Base-by-base conservation (phyloP, 2,888 invertebrate genomes). In the Protula sp. region DNA sequence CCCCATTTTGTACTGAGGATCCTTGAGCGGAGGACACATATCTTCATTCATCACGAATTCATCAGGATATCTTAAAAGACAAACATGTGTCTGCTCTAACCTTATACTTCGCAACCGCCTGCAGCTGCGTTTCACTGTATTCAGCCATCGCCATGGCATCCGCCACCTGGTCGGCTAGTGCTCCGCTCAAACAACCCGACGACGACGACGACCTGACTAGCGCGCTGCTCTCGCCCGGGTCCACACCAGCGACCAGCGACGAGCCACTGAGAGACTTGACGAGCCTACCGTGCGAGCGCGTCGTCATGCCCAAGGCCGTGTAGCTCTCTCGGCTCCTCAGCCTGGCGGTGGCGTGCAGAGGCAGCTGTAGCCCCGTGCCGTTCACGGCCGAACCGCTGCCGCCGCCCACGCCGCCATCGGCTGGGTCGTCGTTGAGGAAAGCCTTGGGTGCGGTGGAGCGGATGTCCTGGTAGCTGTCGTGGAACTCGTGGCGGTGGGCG, bases 381-480 rank as follows among this genome's bases (percentile, higher is more conserved):
- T n/a, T n/a, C 26, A 86, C 86, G 74, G 90, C 90, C 57, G 91
- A 76, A 90, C 91, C 91, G 67, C 88, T 87, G 78, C 87, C 88
- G 45, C 91, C 80, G 2, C 91, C 78, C 50, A 71, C 67, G 0
- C 87, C 82, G 47, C 90, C 76, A 22, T 90, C 82, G 9, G 83
- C 80, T 1, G 89, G 73, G 73, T 86, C 82, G 58, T 85, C 86
- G 82, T 90, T 90, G 52, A 86, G 82, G 57, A 86, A 84, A 5
- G 57, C 57, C 2, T 22, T 27, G 2, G 47, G 58, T 14, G 28
- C 19, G 26, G 54, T 50, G 3, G 53, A 30, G 30, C 26, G 5
- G 30, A 50, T 30, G 4, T 55, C 2, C 29, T 54, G 38, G 26
- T 55, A 48, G 24, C 47, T 61, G 57, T 51, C 30, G 5, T n/a